Evolutionary conservation across 2,888 invertebrate species (phyloP).

Genomic region (Shargacucullia verbasci): DNA sequence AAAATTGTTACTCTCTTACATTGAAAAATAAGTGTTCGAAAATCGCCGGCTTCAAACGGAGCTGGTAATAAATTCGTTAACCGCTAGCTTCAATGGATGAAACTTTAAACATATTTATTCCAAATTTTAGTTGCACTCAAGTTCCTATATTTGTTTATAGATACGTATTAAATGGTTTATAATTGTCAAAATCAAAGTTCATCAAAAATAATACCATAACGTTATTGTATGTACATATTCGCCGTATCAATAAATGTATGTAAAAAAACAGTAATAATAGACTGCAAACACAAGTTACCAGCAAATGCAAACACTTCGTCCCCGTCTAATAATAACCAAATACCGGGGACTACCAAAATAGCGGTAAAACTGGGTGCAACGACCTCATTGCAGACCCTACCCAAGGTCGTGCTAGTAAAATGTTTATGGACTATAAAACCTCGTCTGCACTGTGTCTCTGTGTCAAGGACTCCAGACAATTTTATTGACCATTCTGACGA

Average conservation of each 20-base stretch:
- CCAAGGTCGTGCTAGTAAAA: conserved; percentile 88
- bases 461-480: conserved; percentile 87
- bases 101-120: conserved; percentile 31
- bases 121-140: conserved; percentile 28
- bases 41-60: conserved; percentile 39
- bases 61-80: conserved; percentile 42
- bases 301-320: conserved; percentile 38
- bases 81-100: conserved; percentile 19
- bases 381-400: conserved; percentile 87
- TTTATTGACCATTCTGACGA: conserved; percentile 81
- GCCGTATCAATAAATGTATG: conserved; percentile 12
- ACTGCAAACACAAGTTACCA: conserved; percentile 18
- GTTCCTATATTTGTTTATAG: conserved; percentile 11
- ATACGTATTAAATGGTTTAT: not conserved
- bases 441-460: conserved; percentile 86
- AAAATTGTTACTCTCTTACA: conserved; percentile 36
- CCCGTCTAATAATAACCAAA: conserved; percentile 63
- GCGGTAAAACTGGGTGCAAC: conserved; percentile 83
- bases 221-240: conserved; percentile 12
- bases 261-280: conserved; percentile 18
- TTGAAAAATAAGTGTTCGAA: conserved; percentile 48
- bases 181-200: conserved; percentile 10
- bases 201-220: not conserved
- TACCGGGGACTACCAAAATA: conserved; percentile 65
- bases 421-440: conserved; percentile 88